Base-by-base conservation (phyloP, 1,140 invertebrate genomes). In the Brachionus rubens region DNA sequence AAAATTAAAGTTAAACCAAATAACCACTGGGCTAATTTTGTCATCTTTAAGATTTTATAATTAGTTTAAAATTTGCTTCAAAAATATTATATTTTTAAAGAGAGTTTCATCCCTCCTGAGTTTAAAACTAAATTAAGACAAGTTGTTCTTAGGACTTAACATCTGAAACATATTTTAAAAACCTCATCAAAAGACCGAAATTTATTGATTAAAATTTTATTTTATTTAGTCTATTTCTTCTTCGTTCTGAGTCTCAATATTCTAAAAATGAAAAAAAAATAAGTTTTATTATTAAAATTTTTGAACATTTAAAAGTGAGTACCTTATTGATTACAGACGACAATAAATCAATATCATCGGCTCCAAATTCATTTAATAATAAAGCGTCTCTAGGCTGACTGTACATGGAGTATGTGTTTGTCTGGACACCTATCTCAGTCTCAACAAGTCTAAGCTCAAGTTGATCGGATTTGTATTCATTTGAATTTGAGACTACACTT, bases 21-120 rank as follows among this genome's bases (percentile, higher is more conserved):
- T 21, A 72, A 41, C 68, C 68, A 72, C 28, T 72, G 68, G 6
- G 50, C 36, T 33, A 72, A 54, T 40, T 72, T 72, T 30, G 68
- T 72, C 68, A 72, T 72, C 30, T 50, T 70, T 47, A 16, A 16
- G 14, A 46, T 47, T 26, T 47, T 26, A 47, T 70, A 16, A 21
- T 47, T 70, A 1, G 46, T 2, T 21, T 6, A 46, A 33, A 14
- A 30, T 7, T 26, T 70, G 30, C 10, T 7, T 19, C 21, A 26
- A 41, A n/a, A n/a, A n/a, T n/a, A n/a, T n/a, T n/a, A 40, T 33
- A 16, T 40, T 26, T 21, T 6, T 30, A 5, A 28, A 72, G 68
- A 72, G 68, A 65, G 14, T 33, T 72, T 72, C 19, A 54, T 46
- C 16, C 21, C 50, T 72, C 46, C 50, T 30, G 4, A 47, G 3